Conservation (phyloP, 2,113 vertebrate species). For the Guaruba guarouba region DNA sequence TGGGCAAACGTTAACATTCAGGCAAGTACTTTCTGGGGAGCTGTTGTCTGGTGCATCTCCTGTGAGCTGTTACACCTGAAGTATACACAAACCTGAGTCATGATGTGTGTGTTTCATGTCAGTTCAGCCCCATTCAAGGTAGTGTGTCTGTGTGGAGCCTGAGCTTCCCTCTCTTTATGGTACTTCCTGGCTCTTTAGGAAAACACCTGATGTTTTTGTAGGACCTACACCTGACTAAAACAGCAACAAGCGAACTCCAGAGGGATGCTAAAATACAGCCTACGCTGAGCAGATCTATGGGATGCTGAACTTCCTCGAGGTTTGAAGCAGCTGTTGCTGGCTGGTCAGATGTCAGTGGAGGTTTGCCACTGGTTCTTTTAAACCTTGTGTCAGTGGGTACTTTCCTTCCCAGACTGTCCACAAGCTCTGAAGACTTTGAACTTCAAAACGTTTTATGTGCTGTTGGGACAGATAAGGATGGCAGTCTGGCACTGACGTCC, state of each 20-base stretch:
- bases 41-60: neutral
- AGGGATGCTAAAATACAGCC: neutral
- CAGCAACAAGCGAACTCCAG: neutral
- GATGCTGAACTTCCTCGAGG: neutral
- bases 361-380: neutral
- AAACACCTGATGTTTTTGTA: neutral
- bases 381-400: neutral
- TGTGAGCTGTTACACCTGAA: neutral
- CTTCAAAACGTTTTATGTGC: neutral
- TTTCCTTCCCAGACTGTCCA: neutral
- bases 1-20: conserved; percentile 94
- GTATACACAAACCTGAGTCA: neutral
- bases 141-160: neutral
- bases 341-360: neutral
- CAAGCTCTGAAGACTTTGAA: neutral
- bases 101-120: neutral
- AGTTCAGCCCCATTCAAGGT: neutral
- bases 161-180: neutral
- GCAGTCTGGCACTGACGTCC: neutral
- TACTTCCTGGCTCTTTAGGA: neutral
- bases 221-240: neutral
- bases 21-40: conserved; percentile 70
- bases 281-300: neutral
- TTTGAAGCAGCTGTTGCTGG: neutral
- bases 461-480: neutral